phyloP scores from a whole-genome alignment of 1,140 invertebrate genomes.

The Bombyx mandarina region DNA sequence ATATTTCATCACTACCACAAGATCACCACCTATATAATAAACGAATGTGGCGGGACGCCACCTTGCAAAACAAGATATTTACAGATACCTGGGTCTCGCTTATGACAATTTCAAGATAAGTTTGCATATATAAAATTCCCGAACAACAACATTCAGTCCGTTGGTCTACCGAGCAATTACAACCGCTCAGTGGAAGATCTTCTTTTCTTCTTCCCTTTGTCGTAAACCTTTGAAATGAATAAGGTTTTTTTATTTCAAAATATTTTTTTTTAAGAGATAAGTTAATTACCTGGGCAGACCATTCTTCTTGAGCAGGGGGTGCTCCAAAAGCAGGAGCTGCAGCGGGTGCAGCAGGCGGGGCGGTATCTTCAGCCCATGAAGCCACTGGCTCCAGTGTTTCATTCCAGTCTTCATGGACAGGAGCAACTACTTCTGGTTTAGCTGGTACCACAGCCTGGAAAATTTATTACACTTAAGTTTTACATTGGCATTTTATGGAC shows the following conservation, averaged over 20 bases:
- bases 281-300: conserved; percentile 50
- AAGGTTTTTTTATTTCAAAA: not conserved
- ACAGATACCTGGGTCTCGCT: too few species aligned
- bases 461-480: not conserved
- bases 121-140: too few species aligned
- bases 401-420: conserved; percentile 52
- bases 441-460: conserved; percentile 43
- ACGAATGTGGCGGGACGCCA: too few species aligned
- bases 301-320: conserved; percentile 46
- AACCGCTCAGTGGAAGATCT: too few species aligned
- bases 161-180: too few species aligned
- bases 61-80: too few species aligned
- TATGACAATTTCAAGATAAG: too few species aligned
- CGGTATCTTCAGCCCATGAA: conserved; percentile 53
- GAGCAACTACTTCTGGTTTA: conserved; percentile 44
- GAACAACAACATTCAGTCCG: too few species aligned
- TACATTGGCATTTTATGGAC: too few species aligned
- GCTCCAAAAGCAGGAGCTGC: conserved; percentile 35
- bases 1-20: too few species aligned
- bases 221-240: not conserved
- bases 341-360: conserved; percentile 30
- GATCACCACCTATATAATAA: too few species aligned
- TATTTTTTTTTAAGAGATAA: not conserved
- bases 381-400: conserved; percentile 51
- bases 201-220: too few species aligned